Percentiles rank a stretch among this genome's conserved stretches.
Evolutionary conservation across 2,113 vertebrate genomes (phyloP).

Genomic region (Bubalus kerabau): DNA sequence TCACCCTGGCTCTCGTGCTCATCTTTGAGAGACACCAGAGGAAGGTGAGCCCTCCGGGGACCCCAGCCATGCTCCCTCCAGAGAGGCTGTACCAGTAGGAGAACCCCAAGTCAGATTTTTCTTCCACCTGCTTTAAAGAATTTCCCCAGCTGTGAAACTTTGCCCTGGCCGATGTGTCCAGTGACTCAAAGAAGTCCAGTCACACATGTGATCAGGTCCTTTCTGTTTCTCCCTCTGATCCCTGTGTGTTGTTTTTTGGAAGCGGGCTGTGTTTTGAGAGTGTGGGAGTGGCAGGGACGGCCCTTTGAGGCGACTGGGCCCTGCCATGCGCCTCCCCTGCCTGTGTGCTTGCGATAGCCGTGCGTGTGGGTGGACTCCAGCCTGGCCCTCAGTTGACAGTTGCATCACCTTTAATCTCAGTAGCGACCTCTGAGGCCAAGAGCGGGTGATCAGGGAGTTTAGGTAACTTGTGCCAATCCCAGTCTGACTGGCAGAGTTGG

Average conservation of each 20-base stretch:
- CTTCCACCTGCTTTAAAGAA: neutral
- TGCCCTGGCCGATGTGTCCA: neutral
- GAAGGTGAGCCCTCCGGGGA: conserved; percentile 73
- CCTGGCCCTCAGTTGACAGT: neutral
- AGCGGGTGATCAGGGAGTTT: neutral
- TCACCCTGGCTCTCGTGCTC: conserved; percentile 72
- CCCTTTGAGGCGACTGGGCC: neutral
- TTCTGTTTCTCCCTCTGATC: neutral
- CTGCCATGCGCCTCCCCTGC: accelerated
- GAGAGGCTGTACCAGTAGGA: neutral
- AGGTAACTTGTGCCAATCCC: neutral
- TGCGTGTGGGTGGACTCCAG: too few relatives aligned
- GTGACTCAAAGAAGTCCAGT: neutral
- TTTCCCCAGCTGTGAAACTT: neutral
- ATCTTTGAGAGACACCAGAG: conserved; percentile 70
- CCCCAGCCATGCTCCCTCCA: accelerated
- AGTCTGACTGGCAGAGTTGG: neutral
- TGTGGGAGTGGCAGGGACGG: neutral
- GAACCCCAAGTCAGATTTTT: neutral
- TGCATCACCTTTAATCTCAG: neutral
- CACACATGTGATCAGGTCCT: neutral
- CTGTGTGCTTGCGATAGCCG: too few relatives aligned
- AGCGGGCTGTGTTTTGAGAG: neutral
- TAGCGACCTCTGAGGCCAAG: neutral
- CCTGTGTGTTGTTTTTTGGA: neutral